Percentiles rank a stretch among this genome's conserved stretches.
These are phyloP conservation scores for Gastrophryne carolinensis DNA, from an alignment of 2,797 vertebrate species.

Conservation along the genomic window DNA sequence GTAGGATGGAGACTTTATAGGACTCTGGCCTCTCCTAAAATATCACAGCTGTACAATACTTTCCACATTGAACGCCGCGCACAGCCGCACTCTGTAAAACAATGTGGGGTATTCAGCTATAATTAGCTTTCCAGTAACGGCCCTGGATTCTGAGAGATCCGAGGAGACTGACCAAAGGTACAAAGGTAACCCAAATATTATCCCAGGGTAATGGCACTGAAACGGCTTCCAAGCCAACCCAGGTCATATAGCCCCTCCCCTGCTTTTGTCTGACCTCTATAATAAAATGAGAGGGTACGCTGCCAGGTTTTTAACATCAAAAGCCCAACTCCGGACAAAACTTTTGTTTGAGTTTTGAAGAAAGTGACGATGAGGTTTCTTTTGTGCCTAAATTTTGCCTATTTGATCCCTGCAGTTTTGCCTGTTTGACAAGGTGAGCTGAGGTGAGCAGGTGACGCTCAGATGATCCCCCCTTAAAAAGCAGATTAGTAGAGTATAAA, in stretches of 20 bases:
- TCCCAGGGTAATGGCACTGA: not conserved
- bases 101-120: constrained; percentile 23
- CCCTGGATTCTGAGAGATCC: constrained; percentile 21
- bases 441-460: too few species aligned
- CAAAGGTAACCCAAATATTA: constrained; percentile 13
- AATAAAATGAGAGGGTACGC: too few species aligned
- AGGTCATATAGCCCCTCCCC: not conserved
- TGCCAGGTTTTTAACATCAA: too few species aligned
- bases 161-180: constrained; percentile 4
- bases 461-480: too few species aligned
- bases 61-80: constrained; percentile 39
- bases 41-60: constrained; percentile 46
- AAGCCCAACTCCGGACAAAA: too few species aligned
- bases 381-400: too few species aligned
- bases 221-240: not conserved
- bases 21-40: constrained; percentile 28
- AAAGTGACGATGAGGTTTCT: too few species aligned
- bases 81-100: constrained; percentile 20
- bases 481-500: too few species aligned
- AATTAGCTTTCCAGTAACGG: constrained; percentile 25
- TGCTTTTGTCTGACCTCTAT: not conserved
- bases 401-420: too few species aligned
- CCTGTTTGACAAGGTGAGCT: too few species aligned
- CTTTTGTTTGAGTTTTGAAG: too few species aligned
- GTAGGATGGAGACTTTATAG: constrained; percentile 31